Base-by-base conservation (phyloP, 2,113 vertebrate genomes). In the Naja naja region DNA sequence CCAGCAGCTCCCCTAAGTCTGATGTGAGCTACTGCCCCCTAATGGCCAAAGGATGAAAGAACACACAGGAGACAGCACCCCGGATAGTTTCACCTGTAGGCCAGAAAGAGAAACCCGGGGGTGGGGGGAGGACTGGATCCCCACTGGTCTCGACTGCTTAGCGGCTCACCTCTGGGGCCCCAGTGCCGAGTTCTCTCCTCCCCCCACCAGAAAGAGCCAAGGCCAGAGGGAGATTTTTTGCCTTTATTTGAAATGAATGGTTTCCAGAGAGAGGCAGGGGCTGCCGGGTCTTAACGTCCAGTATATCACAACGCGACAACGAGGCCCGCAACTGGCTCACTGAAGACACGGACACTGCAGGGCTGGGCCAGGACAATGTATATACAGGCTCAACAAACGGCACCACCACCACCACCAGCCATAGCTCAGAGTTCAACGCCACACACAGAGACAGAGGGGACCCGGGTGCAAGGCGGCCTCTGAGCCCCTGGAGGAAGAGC, bases 161-260 rank as follows among this genome's bases (percentile, higher is more conserved):
- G 18, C 1, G 1, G 69, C 34, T 81, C 5, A 39, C 6, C 34
- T 22, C 69, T 39, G n/a, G 14, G 69, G 69, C 69, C 14, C 0
- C 69, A 34, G 16, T 6, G 0, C 2, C 69, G 18, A 23, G 12
- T 39, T 55, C 9, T 1, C 34, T 1, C 52, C 54, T 27, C 14
- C 25, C 53, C 27, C 10, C 9, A 0, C 56, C 34, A 30, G 34
- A 92, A 92, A 16, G 69, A 92, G 74, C 30, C 16, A 10, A 86
- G 55, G 3, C 20, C 3, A 18, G 6, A 8, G 47, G 1, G n/a
- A 64, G 23, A 14, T 97, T 96, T 87, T 0, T 87, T 93, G 94
- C 95, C 95, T 97, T 97, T 97, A 97, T 97, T 97, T 96, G 97
- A 97, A 97, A 97, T 95, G 94, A 97, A 97, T 93, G 95, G 94